Base-by-base conservation (phyloP, 1,140 invertebrate species). In the Drosophila pachea region DNA sequence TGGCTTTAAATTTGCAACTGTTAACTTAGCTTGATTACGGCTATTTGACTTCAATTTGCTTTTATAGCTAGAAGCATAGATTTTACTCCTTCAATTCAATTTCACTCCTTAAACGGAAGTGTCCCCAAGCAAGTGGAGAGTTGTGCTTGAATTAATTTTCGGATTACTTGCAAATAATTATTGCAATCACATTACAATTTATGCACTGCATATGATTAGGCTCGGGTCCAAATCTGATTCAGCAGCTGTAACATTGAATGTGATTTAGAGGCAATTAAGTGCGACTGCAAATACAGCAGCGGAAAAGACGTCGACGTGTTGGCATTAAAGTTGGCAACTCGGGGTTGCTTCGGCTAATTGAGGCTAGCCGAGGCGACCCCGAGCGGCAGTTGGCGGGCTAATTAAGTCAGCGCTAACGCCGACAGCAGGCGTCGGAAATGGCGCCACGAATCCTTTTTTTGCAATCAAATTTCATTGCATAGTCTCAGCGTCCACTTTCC, bases 401-500 rank as follows among this genome's bases (percentile, higher is more conserved):
- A 83, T 83, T 83, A 83, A 83, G 79, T 84, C 76, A 70, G 73
- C 79, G 77, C 66, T 72, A 67, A 66, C 78, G 68, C 54, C 74
- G 56, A 63, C 78, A 78, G 60, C 47, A 49, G 50, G 74, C 60
- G 52, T 48, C 66, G 78, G 78, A 84, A 84, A 67, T 84, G 68
- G 58, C 62, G 68, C 68, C 40, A 66, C 61, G 76, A 83, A 78
- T 78, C 68, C 76, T 76, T 83, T 77, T 70, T 75, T 67, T 70
- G 67, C 76, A 76, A 83, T 83, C 78, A 83, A 83, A 79, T 83
- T 83, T 83, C 65, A 82, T 81, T 68, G 78, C 73, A 76, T 60
- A 48, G 58, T 33, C 43, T 38, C 5, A 22, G 12, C 11, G 6
- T 9, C 5, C 35, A 6, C 22, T 3, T 11, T 16, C 11, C 6